Evolutionary conservation across 2,113 vertebrate species (phyloP).

Genomic region (Barbus barbus): DNA sequence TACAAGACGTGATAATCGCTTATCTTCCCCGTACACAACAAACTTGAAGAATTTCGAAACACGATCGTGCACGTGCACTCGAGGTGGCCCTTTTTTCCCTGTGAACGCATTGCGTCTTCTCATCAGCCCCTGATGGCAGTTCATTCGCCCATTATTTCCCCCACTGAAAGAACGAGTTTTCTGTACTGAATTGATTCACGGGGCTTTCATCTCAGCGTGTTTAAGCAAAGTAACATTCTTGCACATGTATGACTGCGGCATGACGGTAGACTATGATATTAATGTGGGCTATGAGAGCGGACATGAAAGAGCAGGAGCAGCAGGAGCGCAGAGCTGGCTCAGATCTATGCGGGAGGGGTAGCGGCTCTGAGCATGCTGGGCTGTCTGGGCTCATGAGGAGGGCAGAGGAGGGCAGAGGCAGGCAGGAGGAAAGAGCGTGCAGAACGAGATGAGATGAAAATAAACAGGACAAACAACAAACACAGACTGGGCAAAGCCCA

Average conservation of each 20-base stretch:
- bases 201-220: conserved; percentile 66
- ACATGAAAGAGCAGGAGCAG: conserved; percentile 27
- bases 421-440: background rate
- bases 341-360: background rate
- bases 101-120: background rate
- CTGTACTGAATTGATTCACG: conserved; percentile 54
- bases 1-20: conserved; percentile 1
- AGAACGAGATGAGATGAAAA: conserved; percentile 29
- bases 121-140: conserved; percentile 39
- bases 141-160: background rate
- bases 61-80: conserved; percentile 68
- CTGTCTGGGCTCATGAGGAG: conserved; percentile 8
- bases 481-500: conserved; percentile 2
- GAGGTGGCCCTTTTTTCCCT: conserved; percentile 70
- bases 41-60: background rate
- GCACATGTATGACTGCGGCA: conserved; percentile 3
- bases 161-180: conserved; percentile 15
- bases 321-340: conserved; percentile 2
- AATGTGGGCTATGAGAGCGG: conserved; percentile 23
- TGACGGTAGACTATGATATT: conserved; percentile 32
- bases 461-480: conserved; percentile 39
- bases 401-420: conserved; percentile 15
- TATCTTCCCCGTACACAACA: background rate
- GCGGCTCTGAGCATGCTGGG: background rate
- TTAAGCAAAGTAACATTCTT: conserved; percentile 54